Evolutionary conservation across 2,113 vertebrate species (phyloP).

Genomic region (Ciconia boyciana): DNA sequence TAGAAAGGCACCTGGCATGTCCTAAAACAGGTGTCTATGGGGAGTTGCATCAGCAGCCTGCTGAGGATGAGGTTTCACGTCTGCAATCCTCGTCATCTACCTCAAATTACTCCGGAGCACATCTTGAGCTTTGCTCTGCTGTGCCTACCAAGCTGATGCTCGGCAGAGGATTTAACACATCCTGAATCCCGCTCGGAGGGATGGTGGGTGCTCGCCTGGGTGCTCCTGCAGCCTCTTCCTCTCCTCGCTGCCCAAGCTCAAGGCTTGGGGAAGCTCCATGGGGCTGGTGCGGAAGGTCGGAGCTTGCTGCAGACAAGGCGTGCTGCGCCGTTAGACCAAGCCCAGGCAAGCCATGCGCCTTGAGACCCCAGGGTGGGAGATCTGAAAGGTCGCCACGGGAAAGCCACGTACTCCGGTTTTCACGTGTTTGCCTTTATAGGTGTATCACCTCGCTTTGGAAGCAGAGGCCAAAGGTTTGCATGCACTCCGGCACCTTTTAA

Average conservation of each 20-base stretch:
- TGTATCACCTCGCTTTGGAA: neutral
- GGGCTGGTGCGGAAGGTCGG: neutral
- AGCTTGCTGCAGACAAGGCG: neutral
- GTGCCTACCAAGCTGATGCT: neutral
- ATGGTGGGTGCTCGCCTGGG: fast-evolving
- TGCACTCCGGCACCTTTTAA: neutral
- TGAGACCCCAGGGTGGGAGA: neutral
- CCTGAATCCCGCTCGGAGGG: neutral
- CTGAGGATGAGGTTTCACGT: neutral
- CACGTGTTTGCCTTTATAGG: neutral
- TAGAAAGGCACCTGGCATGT: neutral
- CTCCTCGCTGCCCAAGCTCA: neutral
- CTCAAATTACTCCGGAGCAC: neutral
- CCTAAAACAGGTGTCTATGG: neutral
- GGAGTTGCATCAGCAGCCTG: neutral
- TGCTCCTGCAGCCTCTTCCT: fast-evolving
- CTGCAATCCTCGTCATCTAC: neutral
- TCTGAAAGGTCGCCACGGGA: neutral
- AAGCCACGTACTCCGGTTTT: fast-evolving
- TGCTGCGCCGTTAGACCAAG: neutral
- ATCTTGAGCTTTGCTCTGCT: neutral
- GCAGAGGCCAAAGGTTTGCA: neutral
- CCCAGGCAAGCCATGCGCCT: neutral
- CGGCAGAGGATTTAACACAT: neutral
- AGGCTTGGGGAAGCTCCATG: neutral